A percentile compares a stretch with the other conserved stretches of the same genome.
These are phyloP conservation scores for Dasysyrphus tricinctus DNA, from an alignment of 2,888 invertebrate genomes.

Conservation along the genomic window DNA sequence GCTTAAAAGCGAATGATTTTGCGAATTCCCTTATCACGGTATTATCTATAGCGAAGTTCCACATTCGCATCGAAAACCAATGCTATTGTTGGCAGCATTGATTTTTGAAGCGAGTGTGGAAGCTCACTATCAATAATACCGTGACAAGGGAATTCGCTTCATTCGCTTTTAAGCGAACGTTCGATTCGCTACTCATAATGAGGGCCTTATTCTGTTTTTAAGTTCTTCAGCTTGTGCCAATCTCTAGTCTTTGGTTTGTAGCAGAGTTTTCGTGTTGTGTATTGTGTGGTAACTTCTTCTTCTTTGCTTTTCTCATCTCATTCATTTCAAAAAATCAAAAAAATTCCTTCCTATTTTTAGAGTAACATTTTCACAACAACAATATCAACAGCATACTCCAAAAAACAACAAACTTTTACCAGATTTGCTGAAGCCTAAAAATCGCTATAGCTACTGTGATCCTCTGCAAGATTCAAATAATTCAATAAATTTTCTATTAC, in stretches of 20 bases:
- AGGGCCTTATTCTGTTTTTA: conserved; percentile 21
- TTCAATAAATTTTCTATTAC: conserved; percentile 77
- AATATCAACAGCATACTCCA: conserved; percentile 69
- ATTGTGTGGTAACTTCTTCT: conserved; percentile 26
- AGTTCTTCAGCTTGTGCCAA: conserved; percentile 64
- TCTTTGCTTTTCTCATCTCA: conserved; percentile 44
- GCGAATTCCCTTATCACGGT: too few relatives aligned
- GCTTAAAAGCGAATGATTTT: too few relatives aligned
- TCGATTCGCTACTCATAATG: too few relatives aligned
- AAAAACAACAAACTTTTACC: conserved; percentile 76
- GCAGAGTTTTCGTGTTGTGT: conserved; percentile 52
- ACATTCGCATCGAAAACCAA: too few relatives aligned
- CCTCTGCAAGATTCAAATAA: conserved; percentile 69
- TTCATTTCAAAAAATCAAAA: conserved; percentile 4
- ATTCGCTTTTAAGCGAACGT: too few relatives aligned
- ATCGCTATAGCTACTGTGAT: conserved; percentile 80
- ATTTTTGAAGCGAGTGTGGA: too few relatives aligned
- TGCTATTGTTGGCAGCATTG: too few relatives aligned
- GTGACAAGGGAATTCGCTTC: too few relatives aligned
- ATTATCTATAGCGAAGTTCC: too few relatives aligned
- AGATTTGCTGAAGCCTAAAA: conserved; percentile 78
- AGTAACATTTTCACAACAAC: conserved; percentile 72
- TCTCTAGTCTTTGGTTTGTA: conserved; percentile 61
- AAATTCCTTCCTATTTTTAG: conserved; percentile 44
- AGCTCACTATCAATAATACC: too few relatives aligned